Base-by-base conservation (phyloP, 2,888 invertebrate genomes). In the Erannis defoliaria region DNA sequence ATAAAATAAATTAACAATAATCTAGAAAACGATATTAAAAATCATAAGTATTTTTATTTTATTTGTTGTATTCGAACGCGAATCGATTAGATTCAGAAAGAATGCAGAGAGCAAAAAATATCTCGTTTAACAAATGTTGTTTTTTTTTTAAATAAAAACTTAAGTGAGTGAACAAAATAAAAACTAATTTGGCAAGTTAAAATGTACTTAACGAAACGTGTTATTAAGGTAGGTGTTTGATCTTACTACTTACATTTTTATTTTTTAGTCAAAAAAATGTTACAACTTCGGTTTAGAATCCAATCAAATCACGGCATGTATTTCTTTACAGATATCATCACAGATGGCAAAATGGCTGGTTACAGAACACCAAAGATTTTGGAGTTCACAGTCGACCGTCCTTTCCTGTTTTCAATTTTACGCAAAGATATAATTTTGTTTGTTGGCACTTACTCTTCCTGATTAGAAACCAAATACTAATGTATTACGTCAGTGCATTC, bases 371-470 rank as follows among this genome's bases (percentile, higher is more conserved):
- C 38, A 1, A 50, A 38, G 10, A 18, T 16, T 31, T 6, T 29
- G 43, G 38, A 40, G 14, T 64, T 70, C 31, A 58, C 29, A 21
- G 64, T 65, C 35, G 66, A 70, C 62, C 94, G 95, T 75, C 94
- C 95, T 4, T 70, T 71, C 55, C 31, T 71, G 8, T 71, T 62
- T 37, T 31, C 37, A 1, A 68, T 72, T 23, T 55, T 69, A 18
- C 40, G 69, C 21, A 37, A 63, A 33, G 72, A 72, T 21, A 67
- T 58, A 38, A 43, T 16, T 16, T 16, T 72, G 1, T 69, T 72
- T 46, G 56, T 62, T 9, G 68, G 70, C 4, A 68, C 69, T 35
- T 64, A 65, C 37, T 40, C 66, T 12, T 46, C 29, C n/a, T 46
- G 31, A 18, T 12, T 12, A 5, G 6, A 14, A n/a, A 23, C 23